Evolutionary conservation across 2,113 vertebrate species (phyloP).

Genomic region (Halcyon malimbica): DNA sequence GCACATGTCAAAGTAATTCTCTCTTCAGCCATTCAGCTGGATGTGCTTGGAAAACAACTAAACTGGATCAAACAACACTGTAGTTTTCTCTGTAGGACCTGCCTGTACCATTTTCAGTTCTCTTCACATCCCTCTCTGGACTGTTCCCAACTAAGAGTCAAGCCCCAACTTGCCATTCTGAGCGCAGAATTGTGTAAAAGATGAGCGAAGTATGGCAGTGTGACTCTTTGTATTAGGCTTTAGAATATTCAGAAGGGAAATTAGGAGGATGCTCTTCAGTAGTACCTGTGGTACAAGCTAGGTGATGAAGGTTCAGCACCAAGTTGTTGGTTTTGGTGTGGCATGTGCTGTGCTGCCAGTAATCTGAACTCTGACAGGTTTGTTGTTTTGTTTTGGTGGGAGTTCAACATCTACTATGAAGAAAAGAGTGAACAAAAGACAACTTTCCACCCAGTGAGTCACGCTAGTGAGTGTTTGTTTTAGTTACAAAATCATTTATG

Average conservation of each 20-base stretch:
- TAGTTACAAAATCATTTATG: fast-evolving
- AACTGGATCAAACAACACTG: neutral
- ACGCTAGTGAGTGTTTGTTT: neutral
- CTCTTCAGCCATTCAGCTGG: neutral
- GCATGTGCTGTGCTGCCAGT: no score
- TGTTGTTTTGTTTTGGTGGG: no score
- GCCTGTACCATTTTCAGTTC: neutral
- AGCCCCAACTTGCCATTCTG: fast-evolving
- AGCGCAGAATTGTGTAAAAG: neutral
- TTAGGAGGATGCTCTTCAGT: neutral
- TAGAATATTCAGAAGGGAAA: neutral
- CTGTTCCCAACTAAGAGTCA: neutral
- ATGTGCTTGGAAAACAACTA: neutral
- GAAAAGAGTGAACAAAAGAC: neutral
- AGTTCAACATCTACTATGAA: neutral
- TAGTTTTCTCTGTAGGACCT: neutral
- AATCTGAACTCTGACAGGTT: no score
- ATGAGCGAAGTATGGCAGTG: fast-evolving
- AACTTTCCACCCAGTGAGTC: neutral
- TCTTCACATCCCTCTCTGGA: neutral
- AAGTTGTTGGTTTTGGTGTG: neutral
- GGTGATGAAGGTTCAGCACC: neutral
- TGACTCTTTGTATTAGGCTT: neutral
- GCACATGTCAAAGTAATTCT: neutral
- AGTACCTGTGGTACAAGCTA: no score